Base-by-base conservation (phyloP, 2,113 vertebrate genomes). In the Tetraodon nigroviridis region DNA sequence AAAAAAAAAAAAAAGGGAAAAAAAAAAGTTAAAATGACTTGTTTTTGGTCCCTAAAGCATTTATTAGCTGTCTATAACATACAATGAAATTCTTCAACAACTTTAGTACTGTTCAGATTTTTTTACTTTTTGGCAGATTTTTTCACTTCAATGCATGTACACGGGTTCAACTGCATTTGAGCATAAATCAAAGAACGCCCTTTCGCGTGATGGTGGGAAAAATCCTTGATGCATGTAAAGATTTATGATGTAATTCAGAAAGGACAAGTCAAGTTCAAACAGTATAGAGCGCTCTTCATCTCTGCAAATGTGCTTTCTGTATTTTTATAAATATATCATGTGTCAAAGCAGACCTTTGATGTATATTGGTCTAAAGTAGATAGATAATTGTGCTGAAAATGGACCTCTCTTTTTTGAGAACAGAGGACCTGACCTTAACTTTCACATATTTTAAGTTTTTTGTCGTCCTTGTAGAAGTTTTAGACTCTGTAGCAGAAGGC, bases 391-490 rank as follows among this genome's bases (percentile, higher is more conserved):
- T 55, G 53, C 40, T 48, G 19, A 7, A 66, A 76, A 66, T 44
- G 61, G 44, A 60, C 21, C 37, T 68, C 47, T 46, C 44, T 42
- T 22, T 54, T 71, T 59, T 44, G 20, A 75, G 58, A 72, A 60
- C 40, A 46, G 19, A 44, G 40, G 53, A 73, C 61, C 73, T 22
- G 53, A 86, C 73, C 60, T 51, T 49, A 55, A 7, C 19, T 63
- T 79, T 65, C 73, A 80, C 66, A 73, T 51, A 19, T 67, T 73
- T 69, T 78, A 73, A 81, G 52, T 81, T 65, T 55, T 48, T 76
- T n/a, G 56, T 69, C 51, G 69, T 58, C 48, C 32, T 37, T 37
- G 1, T 10, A 12, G 32, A 32, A 37, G 32, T 37, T 37, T 37
- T 8, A 37, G 32, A 37, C 32, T 37, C 32, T 37, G 64, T 2